Evolutionary conservation across 1,140 invertebrate species (phyloP).

Genomic region (Pseudomyrmex cubaensis): DNA sequence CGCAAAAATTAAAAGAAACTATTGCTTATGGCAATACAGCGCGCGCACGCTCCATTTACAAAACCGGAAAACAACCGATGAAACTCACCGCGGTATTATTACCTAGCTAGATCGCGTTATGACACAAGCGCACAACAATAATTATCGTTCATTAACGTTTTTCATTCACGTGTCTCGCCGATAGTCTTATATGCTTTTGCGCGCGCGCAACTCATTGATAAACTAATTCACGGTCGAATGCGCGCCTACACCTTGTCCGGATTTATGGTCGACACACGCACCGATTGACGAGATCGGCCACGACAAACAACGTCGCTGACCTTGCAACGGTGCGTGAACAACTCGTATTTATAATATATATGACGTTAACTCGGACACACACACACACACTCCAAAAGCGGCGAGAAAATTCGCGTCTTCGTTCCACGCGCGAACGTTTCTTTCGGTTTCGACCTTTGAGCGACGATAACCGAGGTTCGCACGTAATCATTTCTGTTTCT

Average conservation of each 20-base stretch:
- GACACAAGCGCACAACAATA: background rate
- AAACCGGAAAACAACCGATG: background rate
- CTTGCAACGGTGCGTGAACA: conserved; percentile 42
- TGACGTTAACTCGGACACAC: conserved; percentile 11
- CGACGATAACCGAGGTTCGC: background rate
- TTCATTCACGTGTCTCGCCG: conserved; percentile 1
- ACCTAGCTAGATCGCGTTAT: background rate
- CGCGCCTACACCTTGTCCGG: conserved; percentile 28
- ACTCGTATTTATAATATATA: conserved; percentile 38
- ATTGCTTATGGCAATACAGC: background rate
- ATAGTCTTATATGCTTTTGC: background rate
- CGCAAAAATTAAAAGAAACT: background rate
- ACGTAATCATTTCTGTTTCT: background rate
- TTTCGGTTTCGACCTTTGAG: background rate
- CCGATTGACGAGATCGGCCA: conserved; percentile 34
- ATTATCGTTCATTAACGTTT: conserved; percentile 22
- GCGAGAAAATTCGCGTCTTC: conserved; percentile 10
- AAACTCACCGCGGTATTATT: background rate
- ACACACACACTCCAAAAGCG: background rate
- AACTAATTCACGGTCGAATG: conserved; percentile 63
- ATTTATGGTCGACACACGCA: conserved; percentile 51
- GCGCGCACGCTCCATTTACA: background rate
- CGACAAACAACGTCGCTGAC: conserved; percentile 31
- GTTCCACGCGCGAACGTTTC: background rate
- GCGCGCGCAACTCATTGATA: conserved; percentile 13